phyloP scores from a whole-genome alignment of 2,888 invertebrate genomes.

The Drosophila hamatofila region DNA sequence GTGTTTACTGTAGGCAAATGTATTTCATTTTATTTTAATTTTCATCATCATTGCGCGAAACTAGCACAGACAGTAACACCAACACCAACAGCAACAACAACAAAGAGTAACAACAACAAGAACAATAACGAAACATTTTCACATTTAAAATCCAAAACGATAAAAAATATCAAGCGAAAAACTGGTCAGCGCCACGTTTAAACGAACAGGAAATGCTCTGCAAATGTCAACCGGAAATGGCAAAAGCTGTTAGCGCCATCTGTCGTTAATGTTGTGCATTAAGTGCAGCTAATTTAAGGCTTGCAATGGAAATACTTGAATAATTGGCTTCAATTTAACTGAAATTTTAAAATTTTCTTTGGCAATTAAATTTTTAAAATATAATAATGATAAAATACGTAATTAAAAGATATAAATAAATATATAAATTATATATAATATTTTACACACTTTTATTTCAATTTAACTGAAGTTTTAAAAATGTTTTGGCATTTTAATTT shows the following conservation, averaged over 20 bases:
- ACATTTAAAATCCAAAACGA: conserved; percentile 78
- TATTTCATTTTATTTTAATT: conserved; percentile 82
- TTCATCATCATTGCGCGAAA: conserved; percentile 80
- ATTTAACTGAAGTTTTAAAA: too few species aligned
- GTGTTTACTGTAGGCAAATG: conserved; percentile 68
- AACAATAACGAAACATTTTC: conserved; percentile 59
- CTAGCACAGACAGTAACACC: conserved; percentile 65
- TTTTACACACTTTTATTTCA: too few species aligned
- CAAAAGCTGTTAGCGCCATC: conserved; percentile 6
- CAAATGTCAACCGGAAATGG: conserved; percentile 4
- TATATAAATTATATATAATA: too few species aligned
- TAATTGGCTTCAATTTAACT: not conserved
- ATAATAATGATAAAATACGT: too few species aligned
- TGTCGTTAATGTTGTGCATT: conserved; percentile 12
- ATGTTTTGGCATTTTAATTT: not conserved
- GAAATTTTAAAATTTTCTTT: not conserved
- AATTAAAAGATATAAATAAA: too few species aligned
- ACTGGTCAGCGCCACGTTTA: conserved; percentile 4
- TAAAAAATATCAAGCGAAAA: conserved; percentile 68
- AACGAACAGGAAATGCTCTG: conserved; percentile 45
- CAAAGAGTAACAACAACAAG: conserved; percentile 3
- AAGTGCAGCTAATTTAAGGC: conserved; percentile 10
- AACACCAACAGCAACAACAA: conserved; percentile 1
- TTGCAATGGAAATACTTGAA: not conserved
- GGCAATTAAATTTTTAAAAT: not conserved